Base-by-base conservation (phyloP, 2,113 vertebrate species). In the Agelaius phoeniceus region DNA sequence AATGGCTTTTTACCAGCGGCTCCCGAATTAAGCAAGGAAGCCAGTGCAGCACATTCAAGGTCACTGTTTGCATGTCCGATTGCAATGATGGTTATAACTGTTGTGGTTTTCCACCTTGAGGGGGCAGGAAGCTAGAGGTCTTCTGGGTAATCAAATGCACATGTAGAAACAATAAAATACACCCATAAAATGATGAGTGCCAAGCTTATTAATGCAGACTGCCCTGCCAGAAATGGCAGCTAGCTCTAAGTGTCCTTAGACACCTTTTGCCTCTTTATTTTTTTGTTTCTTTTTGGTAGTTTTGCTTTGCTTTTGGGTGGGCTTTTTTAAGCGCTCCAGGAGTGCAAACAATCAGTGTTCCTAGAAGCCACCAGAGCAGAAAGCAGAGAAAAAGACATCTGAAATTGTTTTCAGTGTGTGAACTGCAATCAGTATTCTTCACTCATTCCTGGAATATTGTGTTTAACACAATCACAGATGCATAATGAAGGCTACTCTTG, bases 121-220 rank as follows among this genome's bases (percentile, higher is more conserved):
- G 75, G 59, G 37, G 26, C 95, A 96, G 94, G 95, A 95, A 97
- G 13, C 93, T 84, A 51, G 54, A 90, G 20, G 76, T 92, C 94
- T 96, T 95, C 88, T 91, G 93, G 86, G 95, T 96, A 97, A 97
- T 97, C 91, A 96, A 95, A 81, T 5, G 80, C 93, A 94, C 89
- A 96, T 96, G 93, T 33, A 93, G 77, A 95, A 97, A 97, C 94
- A 96, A 97, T 97, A 86, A 90, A 91, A 93, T 90, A 89, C 86
- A 94, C 51, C 62, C 92, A 87, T 68, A 59, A 93, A 93, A 91
- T 41, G 48, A 57, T 12, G n/a, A 90, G 52, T 96, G 94, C 93
- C 95, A 95, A 94, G 82, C 89, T 92, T 74, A 92, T 79, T 94
- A 93, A 77, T 18, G 30, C 43, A 49, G 49, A 13, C 18, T 66